Base-by-base conservation (phyloP, 1,140 invertebrate genomes). In the Drosophila orena region DNA sequence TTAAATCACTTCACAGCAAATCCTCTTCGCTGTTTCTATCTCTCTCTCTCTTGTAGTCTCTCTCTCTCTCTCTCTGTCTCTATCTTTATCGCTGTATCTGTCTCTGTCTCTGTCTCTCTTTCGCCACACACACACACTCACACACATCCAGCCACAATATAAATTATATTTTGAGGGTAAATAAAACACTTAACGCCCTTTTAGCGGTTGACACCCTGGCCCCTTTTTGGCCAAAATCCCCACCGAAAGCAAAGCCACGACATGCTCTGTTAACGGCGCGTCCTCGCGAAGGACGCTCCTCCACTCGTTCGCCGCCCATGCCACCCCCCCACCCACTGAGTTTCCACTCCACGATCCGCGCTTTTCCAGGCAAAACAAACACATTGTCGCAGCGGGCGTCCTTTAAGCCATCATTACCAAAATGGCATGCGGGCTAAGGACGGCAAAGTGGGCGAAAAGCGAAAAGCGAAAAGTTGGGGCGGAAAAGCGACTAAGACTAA, bases 181-280 rank as follows among this genome's bases (percentile, higher is more conserved):
- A 89, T 89, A 89, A 89, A 89, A 89, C 84, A 89, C 84, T 89
- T 89, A 89, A 89, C 84, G 84, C 84, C 84, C 84, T 89, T 89
- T 89, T 89, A 89, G 84, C 84, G 84, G 84, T 84, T 89, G 73
- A 89, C 66, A 74, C 84, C 60, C 75, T 34, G n/a, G 35, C 38
- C 55, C 44, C 44, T 27, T 56, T 44, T 47, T 68, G 35, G 37
- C 54, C 55, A 59, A 46, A 57, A 49, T 37, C 42, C 20, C 14
- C 30, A 15, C 54, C 56, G 35, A 72, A 78, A 78, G 52, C 68
- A 78, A 78, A 74, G 61, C 59, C 66, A 68, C 66, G 66, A 79
- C 77, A 89, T 75, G 84, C 84, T 88, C 85, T 88, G 84, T 88
- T 88, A 88, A 80, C 84, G 69, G 58, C 79, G 61, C 70, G 71